These are phyloP conservation scores for Aldabrachelys gigantea DNA, from an alignment of 2,113 vertebrate species.

Conservation along the genomic window DNA sequence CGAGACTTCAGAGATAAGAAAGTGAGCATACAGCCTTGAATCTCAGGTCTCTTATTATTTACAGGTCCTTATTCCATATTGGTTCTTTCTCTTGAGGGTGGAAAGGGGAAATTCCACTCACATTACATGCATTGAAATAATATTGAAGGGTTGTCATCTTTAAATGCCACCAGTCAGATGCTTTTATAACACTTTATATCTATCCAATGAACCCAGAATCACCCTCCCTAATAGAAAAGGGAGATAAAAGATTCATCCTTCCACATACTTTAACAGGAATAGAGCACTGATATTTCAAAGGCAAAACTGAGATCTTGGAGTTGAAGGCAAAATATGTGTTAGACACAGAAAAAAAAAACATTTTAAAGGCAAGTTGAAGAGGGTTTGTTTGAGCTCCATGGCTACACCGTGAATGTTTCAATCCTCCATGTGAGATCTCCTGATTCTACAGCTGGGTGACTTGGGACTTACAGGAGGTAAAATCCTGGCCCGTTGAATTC, in stretches of 20 bases:
- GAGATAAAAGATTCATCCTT: conserved; percentile 73
- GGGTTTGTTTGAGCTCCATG: conserved; percentile 35
- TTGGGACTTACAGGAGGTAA: not conserved
- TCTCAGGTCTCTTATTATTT: conserved; percentile 58
- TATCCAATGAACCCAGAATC: conserved; percentile 67
- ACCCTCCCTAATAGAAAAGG: conserved; percentile 64
- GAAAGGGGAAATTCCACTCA: conserved; percentile 44
- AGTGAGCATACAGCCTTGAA: not conserved
- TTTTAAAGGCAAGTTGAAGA: conserved; percentile 58
- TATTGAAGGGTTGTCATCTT: conserved; percentile 55
- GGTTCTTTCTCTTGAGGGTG: conserved; percentile 37
- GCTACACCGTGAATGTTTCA: not conserved
- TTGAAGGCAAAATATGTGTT: conserved; percentile 59
- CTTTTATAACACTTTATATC: conserved; percentile 68
- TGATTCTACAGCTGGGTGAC: conserved; percentile 32
- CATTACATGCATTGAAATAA: conserved; percentile 45
- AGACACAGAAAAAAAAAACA: conserved; percentile 57
- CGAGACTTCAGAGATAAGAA: not conserved
- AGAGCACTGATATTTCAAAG: conserved; percentile 71
- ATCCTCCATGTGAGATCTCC: conserved; percentile 46
- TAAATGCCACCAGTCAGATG: conserved; percentile 55
- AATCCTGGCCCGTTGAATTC: not conserved
- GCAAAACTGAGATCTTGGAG: conserved; percentile 63
- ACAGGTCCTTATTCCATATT: conserved; percentile 59
- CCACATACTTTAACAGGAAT: conserved; percentile 67